Evolutionary conservation across 1,140 invertebrate species (phyloP).

Genomic region (Bombus huntii): DNA sequence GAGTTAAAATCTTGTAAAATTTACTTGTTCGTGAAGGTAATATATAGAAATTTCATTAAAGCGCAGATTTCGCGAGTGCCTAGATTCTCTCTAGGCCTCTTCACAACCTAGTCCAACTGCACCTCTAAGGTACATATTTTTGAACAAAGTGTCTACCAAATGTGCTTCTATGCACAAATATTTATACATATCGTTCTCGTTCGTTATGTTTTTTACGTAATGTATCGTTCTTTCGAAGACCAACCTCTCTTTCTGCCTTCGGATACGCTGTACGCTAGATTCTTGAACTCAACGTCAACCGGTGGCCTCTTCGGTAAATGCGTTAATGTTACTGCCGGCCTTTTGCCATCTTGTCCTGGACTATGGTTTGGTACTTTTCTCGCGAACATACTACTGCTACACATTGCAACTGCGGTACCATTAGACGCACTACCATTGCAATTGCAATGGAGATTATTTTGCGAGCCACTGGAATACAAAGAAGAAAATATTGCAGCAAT

Average conservation of each 20-base stretch:
- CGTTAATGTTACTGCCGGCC: slow-evolving; percentile 85
- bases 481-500: neutral
- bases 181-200: neutral
- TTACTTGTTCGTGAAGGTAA: neutral
- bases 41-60: slow-evolving; percentile 10
- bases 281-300: slow-evolving; percentile 93
- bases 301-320: slow-evolving; percentile 91
- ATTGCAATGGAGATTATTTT: slow-evolving; percentile 84
- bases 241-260: slow-evolving; percentile 90
- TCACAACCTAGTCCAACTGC: slow-evolving; percentile 55
- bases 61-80: neutral
- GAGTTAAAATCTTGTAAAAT: slow-evolving; percentile 31
- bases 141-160: slow-evolving; percentile 47
- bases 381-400: slow-evolving; percentile 81
- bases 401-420: slow-evolving; percentile 80
- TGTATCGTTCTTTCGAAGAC: neutral
- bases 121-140: slow-evolving; percentile 49
- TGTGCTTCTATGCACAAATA: too few relatives aligned
- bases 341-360: slow-evolving; percentile 77
- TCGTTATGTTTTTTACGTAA: neutral
- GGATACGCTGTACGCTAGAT: slow-evolving; percentile 92
- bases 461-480: slow-evolving; percentile 84
- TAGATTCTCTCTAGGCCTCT: slow-evolving; percentile 45
- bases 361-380: slow-evolving; percentile 87
- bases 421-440: slow-evolving; percentile 85